Evolutionary conservation across 37 sponge, comb jelly and placozoan species (phyloP).

Genomic region (Lycopodina hypogea): DNA sequence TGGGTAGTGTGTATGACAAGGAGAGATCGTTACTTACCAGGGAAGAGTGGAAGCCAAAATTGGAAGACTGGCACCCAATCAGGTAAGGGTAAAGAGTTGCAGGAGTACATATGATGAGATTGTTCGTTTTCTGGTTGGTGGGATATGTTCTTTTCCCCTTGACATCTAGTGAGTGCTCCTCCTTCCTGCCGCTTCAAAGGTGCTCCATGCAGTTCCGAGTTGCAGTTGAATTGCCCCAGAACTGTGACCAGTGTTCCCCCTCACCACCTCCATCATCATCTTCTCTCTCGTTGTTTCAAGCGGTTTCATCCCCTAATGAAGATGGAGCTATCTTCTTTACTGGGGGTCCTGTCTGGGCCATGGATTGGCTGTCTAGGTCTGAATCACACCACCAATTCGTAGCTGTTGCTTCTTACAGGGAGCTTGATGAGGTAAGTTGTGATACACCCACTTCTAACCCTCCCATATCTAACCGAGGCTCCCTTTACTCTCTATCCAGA

Average conservation of each 20-base stretch:
- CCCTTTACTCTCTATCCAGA: not conserved
- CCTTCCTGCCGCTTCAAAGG: not conserved
- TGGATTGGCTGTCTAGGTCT: conserved; percentile 34
- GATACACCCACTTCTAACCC: too few relatives aligned
- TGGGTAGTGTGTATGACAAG: not conserved
- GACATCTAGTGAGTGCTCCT: not conserved
- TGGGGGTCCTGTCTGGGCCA: conserved; percentile 55
- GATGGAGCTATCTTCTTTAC: conserved; percentile 12
- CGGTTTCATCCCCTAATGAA: not conserved
- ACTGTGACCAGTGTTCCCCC: not conserved
- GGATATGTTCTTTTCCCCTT: not conserved
- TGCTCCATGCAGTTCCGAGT: conserved; percentile 10
- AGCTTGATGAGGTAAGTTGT: conserved; percentile 35
- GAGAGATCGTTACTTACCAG: not conserved
- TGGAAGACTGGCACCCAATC: not conserved
- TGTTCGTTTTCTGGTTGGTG: too few relatives aligned
- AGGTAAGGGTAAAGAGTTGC: not conserved
- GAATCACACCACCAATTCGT: conserved; percentile 2
- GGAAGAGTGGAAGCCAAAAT: conserved; percentile 3
- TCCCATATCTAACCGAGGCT: too few relatives aligned
- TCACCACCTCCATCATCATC: not conserved
- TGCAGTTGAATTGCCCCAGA: not conserved
- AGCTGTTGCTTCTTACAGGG: conserved; percentile 29
- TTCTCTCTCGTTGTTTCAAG: conserved; percentile 23
- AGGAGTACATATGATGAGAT: not conserved